phyloP scores from a whole-genome alignment of 2,113 vertebrate genomes.

The Calidris pugnax region DNA sequence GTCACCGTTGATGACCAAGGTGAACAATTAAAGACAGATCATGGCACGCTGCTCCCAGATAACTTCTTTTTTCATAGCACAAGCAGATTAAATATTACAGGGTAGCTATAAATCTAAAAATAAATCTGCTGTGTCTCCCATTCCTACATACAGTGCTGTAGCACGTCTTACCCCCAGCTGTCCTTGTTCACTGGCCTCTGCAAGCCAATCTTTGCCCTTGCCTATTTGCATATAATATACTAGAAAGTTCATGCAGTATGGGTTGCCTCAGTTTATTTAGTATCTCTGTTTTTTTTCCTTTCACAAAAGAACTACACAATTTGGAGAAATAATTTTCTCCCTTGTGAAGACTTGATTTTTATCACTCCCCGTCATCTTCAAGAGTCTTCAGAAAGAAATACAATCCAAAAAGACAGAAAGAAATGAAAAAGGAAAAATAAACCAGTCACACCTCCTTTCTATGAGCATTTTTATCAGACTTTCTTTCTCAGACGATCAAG shows the following conservation, averaged over 20 bases:
- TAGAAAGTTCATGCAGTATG: background rate
- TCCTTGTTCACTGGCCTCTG: background rate
- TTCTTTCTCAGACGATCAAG: background rate
- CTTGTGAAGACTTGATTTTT: background rate
- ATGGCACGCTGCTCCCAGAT: background rate
- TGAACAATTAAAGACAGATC: background rate
- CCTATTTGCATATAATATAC: background rate
- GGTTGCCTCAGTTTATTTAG: background rate
- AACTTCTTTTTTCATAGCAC: background rate
- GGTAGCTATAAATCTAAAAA: slow-evolving; percentile 4
- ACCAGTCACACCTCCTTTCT: background rate
- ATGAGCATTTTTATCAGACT: background rate
- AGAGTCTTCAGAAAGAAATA: background rate
- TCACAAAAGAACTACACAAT: background rate
- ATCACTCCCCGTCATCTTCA: background rate
- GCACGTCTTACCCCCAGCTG: background rate
- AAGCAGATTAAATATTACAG: slow-evolving; percentile 14
- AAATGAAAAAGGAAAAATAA: background rate
- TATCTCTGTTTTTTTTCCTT: background rate
- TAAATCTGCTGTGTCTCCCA: background rate
- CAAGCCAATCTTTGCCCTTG: background rate
- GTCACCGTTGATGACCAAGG: background rate
- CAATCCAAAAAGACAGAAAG: background rate
- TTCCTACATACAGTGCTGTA: background rate
- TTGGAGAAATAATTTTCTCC: background rate